Base-by-base conservation (phyloP, 2,113 vertebrate genomes). In the Choloepus hoffmanni region DNA sequence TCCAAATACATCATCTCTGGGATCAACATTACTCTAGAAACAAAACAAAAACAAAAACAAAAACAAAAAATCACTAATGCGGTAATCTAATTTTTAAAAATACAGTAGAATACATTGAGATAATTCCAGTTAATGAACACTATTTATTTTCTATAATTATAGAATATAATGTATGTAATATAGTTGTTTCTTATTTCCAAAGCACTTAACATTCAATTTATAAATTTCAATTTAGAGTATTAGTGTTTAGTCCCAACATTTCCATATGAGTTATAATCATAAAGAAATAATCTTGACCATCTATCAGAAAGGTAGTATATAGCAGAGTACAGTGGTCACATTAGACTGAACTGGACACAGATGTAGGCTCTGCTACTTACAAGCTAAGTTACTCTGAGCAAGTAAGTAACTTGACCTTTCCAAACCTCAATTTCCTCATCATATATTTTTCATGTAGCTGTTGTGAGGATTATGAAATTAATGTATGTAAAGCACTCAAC, bases 1-100 rank as follows among this genome's bases (percentile, higher is more conserved):
- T 97, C 99, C 99, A 98, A 99, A 99, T 65, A 99, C 99, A 96
- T 99, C 99, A 98, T 99, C 99, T 67, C 99, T 99, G 3, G 99
- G 99, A 98, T 99, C 99, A 93, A 99, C 99, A 60, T 99, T 99
- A 95, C 99, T 99, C 99, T 99, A 98, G 63, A 96, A 97, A 96
- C 9, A 33, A 92, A 97, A 95, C 30, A 97, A 95, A 74, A 73
- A 70, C 6, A 13, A 63, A 40, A 73, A 70, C 6, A 13, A 63
- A 40, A 70, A 36, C 24, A 5, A 45, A 36, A 36, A 36, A 36
- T 16, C 68, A 92, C 60, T 73, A 93, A 58, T 74, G 50, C 92
- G 8, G 40, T 70, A 79, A 89, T 58, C 43, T 40, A 82, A 53
- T 12, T 78, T 78, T 40, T 36, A 58, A 48, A 85, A 90, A 7